Conservation (phyloP, 2,797 vertebrate species). For the Rallus crepitans region DNA sequence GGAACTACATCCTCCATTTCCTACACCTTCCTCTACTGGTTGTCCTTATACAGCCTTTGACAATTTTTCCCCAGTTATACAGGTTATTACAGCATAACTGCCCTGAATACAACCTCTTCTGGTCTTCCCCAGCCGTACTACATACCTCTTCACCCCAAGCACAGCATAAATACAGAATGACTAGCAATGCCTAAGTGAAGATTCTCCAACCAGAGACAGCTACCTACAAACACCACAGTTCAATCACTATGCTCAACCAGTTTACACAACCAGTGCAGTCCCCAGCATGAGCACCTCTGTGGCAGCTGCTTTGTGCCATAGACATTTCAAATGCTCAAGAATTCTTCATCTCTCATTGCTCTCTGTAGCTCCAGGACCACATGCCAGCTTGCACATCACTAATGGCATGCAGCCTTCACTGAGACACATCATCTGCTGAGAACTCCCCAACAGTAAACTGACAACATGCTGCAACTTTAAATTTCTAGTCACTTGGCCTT, state of each 20-base stretch:
- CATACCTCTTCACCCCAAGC: neutral
- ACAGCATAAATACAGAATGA: neutral
- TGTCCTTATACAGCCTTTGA: neutral
- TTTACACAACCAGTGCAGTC: rapidly evolving
- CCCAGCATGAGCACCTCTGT: neutral
- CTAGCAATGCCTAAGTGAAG: neutral
- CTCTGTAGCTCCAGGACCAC: neutral
- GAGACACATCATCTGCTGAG: neutral
- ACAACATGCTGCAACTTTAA: neutral
- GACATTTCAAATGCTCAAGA: neutral
- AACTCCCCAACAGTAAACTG: neutral
- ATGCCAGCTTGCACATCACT: neutral
- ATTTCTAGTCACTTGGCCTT: neutral
- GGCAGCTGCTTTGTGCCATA: neutral
- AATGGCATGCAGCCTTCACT: neutral
- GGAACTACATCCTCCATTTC: neutral
- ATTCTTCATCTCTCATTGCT: neutral
- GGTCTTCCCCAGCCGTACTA: neutral
- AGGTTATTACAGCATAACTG: neutral
- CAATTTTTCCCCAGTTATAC: neutral
- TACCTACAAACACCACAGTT: neutral
- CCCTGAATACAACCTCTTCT: neutral
- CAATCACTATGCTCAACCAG: neutral
- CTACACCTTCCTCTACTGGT: neutral
- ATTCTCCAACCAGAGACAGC: neutral